These are phyloP conservation scores for Melanotaenia trifasciata DNA, from an alignment of 2,797 vertebrate genomes.

Conservation along the genomic window DNA sequence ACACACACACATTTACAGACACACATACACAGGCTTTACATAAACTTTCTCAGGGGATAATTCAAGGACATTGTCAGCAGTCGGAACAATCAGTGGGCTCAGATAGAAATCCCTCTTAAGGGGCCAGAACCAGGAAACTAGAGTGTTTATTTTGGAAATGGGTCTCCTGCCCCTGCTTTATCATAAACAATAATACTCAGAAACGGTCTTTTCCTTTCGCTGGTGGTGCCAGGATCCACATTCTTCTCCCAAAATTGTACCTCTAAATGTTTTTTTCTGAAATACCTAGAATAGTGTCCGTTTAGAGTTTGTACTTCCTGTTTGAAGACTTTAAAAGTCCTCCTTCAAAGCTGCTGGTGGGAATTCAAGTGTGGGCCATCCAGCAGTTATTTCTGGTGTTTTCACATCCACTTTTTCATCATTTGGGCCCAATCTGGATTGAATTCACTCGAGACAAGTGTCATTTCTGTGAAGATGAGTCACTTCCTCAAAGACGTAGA, in stretches of 20 bases:
- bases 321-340: background rate
- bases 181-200: conserved; percentile 74
- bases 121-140: conserved; percentile 65
- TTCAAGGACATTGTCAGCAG: conserved; percentile 69
- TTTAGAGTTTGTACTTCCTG: conserved; percentile 34
- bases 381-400: background rate
- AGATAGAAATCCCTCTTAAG: conserved; percentile 56
- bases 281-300: conserved; percentile 28
- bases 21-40: conserved; percentile 23
- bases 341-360: background rate
- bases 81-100: conserved; percentile 53
- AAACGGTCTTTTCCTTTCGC: conserved; percentile 56
- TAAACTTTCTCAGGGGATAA: conserved; percentile 78
- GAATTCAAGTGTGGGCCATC: background rate
- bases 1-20: background rate
- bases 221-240: conserved; percentile 44
- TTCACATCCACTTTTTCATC: background rate
- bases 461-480: background rate
- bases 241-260: conserved; percentile 52
- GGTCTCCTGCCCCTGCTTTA: conserved; percentile 58
- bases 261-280: conserved; percentile 35
- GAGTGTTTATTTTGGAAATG: conserved; percentile 71
- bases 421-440: background rate
- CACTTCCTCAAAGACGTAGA: background rate
- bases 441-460: background rate